These are phyloP conservation scores for Gallinago undulata DNA, from an alignment of 2,113 vertebrate species.

Conservation along the genomic window DNA sequence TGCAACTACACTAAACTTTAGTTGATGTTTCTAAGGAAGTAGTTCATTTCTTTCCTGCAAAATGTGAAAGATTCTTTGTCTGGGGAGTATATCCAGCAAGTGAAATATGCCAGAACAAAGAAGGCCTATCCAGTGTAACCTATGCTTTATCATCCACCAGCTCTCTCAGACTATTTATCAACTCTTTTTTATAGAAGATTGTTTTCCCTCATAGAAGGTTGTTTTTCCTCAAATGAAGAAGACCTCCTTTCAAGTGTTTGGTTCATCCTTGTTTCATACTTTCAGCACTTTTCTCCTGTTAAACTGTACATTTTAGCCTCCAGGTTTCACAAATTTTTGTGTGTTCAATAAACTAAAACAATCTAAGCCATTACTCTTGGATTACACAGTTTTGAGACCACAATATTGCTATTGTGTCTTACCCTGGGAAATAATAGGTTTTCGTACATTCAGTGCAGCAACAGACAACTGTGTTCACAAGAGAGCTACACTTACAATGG, in stretches of 20 bases:
- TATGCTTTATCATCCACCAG: background rate
- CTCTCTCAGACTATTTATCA: background rate
- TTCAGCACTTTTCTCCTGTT: conserved; percentile 36
- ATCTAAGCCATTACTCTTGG: conserved; percentile 64
- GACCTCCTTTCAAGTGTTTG: background rate
- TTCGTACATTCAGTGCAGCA: conserved; percentile 60
- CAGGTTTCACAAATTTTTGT: conserved; percentile 57
- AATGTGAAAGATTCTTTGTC: background rate
- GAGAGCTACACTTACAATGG: conserved; percentile 7
- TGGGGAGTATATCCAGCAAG: background rate
- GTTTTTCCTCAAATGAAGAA: conserved; percentile 29
- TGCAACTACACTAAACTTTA: background rate
- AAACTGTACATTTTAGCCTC: conserved; percentile 45
- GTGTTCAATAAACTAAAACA: conserved; percentile 70
- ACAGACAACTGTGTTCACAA: conserved; percentile 48
- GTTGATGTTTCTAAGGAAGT: background rate
- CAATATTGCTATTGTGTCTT: conserved; percentile 52
- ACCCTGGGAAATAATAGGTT: conserved; percentile 69
- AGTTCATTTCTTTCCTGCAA: background rate
- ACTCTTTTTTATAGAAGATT: background rate
- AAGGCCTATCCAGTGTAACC: background rate
- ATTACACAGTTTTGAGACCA: conserved; percentile 63
- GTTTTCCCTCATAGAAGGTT: background rate
- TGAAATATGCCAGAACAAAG: background rate
- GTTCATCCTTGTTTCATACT: background rate